Evolutionary conservation across 2,888 invertebrate genomes (phyloP).

Genomic region (Dusona sp.): DNA sequence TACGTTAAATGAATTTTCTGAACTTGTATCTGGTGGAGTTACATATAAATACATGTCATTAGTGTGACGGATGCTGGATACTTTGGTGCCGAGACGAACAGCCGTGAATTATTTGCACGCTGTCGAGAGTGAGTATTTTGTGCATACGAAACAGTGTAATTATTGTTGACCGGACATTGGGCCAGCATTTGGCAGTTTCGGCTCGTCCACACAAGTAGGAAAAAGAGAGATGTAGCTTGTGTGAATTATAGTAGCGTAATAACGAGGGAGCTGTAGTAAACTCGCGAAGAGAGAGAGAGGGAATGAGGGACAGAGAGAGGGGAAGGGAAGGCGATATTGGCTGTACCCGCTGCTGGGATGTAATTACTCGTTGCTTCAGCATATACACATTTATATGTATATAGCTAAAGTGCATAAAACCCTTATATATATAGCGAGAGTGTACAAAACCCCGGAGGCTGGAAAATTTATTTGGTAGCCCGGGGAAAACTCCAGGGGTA

Average conservation of each 20-base stretch:
- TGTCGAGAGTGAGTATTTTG: slow-evolving; percentile 12
- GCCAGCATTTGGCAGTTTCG: slow-evolving; percentile 50
- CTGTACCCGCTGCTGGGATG: slow-evolving; percentile 40
- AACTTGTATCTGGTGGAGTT: not conserved
- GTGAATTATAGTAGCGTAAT: slow-evolving; percentile 69
- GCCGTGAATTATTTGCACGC: slow-evolving; percentile 44
- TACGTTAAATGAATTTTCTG: slow-evolving; percentile 11
- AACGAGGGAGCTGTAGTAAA: slow-evolving; percentile 60
- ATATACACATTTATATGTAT: slow-evolving; percentile 30
- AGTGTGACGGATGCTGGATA: slow-evolving; percentile 25
- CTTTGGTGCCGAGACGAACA: slow-evolving; percentile 15
- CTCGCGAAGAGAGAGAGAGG: slow-evolving; percentile 29
- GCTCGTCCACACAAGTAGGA: not conserved
- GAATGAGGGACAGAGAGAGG: slow-evolving; percentile 1
- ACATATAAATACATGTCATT: not conserved
- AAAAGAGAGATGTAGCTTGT: slow-evolving; percentile 23
- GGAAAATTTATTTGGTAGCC: slow-evolving; percentile 66
- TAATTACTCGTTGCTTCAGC: slow-evolving; percentile 62
- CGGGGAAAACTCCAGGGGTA: slow-evolving; percentile 55
- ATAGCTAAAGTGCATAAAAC: slow-evolving; percentile 28
- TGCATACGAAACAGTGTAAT: slow-evolving; percentile 48
- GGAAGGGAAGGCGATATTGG: slow-evolving; percentile 25
- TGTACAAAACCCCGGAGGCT: slow-evolving; percentile 55
- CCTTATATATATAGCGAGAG: not conserved
- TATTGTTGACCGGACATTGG: slow-evolving; percentile 62